phyloP scores from a whole-genome alignment of 2,888 invertebrate genomes.

The Entomobrya proxima region DNA sequence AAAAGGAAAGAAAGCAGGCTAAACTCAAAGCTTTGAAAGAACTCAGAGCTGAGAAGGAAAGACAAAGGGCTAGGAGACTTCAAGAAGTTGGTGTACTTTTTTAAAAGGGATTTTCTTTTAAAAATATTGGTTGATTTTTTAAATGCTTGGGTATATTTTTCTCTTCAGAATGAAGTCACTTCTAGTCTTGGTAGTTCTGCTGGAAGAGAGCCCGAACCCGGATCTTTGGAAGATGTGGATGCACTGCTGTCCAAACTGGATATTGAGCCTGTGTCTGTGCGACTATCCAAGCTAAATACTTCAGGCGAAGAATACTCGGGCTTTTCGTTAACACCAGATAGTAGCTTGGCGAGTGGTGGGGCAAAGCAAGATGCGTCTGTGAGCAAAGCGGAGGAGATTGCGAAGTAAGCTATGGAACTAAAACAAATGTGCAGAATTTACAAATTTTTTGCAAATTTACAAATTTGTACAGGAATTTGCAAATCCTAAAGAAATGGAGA shows the following conservation, averaged over 20 bases:
- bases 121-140: too few relatives aligned
- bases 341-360: slow-evolving; percentile 52
- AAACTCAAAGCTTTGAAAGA: slow-evolving; percentile 74
- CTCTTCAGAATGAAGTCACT: too few relatives aligned
- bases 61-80: slow-evolving; percentile 59
- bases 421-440: too few relatives aligned
- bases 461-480: background rate
- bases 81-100: too few relatives aligned
- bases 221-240: slow-evolving; percentile 80
- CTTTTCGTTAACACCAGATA: slow-evolving; percentile 47
- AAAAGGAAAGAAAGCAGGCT: slow-evolving; percentile 75
- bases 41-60: slow-evolving; percentile 74
- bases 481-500: background rate
- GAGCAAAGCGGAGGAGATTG: slow-evolving; percentile 69
- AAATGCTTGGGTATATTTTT: too few relatives aligned
- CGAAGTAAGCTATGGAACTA: slow-evolving; percentile 55
- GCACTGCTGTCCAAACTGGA: slow-evolving; percentile 91
- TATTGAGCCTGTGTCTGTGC: slow-evolving; percentile 88
- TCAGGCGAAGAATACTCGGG: slow-evolving; percentile 51
- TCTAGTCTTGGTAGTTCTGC: too few relatives aligned
- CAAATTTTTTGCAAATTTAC: too few relatives aligned
- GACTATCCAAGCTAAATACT: slow-evolving; percentile 37
- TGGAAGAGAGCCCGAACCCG: slow-evolving; percentile 70
- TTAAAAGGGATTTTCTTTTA: too few relatives aligned
- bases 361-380: slow-evolving; percentile 55